These are phyloP conservation scores for Lampris megalopsis DNA, from an alignment of 2,113 vertebrate genomes.

Conservation along the genomic window DNA sequence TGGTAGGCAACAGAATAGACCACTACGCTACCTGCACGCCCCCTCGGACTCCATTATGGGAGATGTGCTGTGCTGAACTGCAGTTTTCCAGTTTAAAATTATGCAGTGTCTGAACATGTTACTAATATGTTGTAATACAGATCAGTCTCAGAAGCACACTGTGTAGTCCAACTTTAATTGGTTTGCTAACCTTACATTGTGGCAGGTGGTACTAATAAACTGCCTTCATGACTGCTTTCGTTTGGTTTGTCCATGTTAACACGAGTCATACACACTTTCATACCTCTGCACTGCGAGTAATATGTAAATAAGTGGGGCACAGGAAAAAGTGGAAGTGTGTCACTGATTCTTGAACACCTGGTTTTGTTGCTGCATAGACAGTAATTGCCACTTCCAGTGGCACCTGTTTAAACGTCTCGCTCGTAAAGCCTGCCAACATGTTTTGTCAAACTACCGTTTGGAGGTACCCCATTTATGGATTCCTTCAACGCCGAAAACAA, in stretches of 20 bases:
- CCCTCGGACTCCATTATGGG: no score
- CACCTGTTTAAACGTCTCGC: conserved; percentile 3
- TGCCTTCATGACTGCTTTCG: background rate
- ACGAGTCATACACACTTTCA: background rate
- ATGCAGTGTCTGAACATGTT: conserved; percentile 64
- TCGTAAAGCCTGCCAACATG: conserved; percentile 21
- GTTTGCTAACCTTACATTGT: background rate
- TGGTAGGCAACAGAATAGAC: no score
- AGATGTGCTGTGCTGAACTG: conserved; percentile 21
- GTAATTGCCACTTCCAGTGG: conserved; percentile 35
- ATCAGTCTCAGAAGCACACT: background rate
- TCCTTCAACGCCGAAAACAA: background rate
- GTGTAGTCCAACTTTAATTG: background rate
- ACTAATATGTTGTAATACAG: background rate
- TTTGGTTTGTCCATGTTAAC: background rate
- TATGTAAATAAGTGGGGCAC: no score
- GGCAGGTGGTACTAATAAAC: background rate
- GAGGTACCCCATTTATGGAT: background rate
- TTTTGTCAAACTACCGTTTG: background rate
- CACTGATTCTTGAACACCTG: conserved; percentile 38
- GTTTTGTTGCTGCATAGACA: conserved; percentile 19
- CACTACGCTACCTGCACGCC: no score
- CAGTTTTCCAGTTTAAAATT: conserved; percentile 16
- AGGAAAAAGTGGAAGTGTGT: background rate
- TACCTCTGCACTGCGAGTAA: background rate